Evolutionary conservation across 2,888 invertebrate species (phyloP).

Genomic region (Oxyscelio sp.): DNA sequence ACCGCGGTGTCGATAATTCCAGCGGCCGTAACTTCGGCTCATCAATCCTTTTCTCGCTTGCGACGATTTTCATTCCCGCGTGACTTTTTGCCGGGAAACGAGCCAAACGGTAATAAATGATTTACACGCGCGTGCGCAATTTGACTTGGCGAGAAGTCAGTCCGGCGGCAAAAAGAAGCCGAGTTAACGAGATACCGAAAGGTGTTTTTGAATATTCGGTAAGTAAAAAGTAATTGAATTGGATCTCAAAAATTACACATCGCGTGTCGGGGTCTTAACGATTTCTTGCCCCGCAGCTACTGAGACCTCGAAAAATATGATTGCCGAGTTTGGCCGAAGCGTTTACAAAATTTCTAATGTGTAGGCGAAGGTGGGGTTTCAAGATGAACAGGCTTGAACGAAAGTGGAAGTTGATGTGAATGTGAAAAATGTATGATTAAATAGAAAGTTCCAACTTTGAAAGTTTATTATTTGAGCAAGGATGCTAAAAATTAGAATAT

Average conservation of each 20-base stretch:
- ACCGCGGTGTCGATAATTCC: too few relatives aligned
- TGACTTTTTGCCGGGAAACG: too few relatives aligned
- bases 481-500: too few relatives aligned
- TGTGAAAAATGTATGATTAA: slow-evolving; percentile 11
- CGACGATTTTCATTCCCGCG: too few relatives aligned
- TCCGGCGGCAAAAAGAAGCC: background rate
- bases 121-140: too few relatives aligned
- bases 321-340: slow-evolving; percentile 1
- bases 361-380: slow-evolving; percentile 5
- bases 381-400: slow-evolving; percentile 30
- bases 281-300: slow-evolving; percentile 43
- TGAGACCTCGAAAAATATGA: slow-evolving; percentile 13
- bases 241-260: slow-evolving; percentile 40
- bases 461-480: slow-evolving; percentile 4
- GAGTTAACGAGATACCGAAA: slow-evolving; percentile 27
- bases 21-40: too few relatives aligned
- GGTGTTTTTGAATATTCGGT: slow-evolving; percentile 33
- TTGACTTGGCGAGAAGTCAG: too few relatives aligned
- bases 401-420: slow-evolving; percentile 33
- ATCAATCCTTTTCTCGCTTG: too few relatives aligned
- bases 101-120: too few relatives aligned
- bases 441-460: slow-evolving; percentile 13
- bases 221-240: slow-evolving; percentile 51
- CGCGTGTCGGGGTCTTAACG: slow-evolving; percentile 18
- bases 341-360: slow-evolving; percentile 28